phyloP scores from a whole-genome alignment of 2,113 vertebrate genomes.

The Edolisoma coerulescens region DNA sequence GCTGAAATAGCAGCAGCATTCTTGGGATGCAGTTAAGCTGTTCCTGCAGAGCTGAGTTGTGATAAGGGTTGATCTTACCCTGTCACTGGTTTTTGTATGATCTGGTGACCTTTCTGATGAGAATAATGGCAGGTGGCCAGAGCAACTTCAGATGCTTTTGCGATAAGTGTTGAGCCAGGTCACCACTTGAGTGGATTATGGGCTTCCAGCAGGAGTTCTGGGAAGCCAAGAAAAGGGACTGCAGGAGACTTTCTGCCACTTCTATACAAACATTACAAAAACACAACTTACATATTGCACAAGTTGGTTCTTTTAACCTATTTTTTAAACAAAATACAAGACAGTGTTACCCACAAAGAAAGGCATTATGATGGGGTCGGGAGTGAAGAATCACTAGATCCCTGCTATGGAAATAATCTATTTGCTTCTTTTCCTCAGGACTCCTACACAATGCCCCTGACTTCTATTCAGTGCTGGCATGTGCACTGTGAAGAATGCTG shows the following conservation, averaged over 20 bases:
- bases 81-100: not conserved
- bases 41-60: not conserved
- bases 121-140: not conserved
- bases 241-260: not conserved
- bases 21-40: not conserved
- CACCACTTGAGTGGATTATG: conserved; percentile 16
- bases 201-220: not conserved
- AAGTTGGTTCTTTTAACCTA: not conserved
- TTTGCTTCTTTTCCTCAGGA: conserved; percentile 78
- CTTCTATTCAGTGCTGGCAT: conserved; percentile 99
- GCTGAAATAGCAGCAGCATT: not conserved
- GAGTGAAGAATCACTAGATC: not conserved
- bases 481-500: conserved; percentile 99
- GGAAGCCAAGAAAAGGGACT: not conserved
- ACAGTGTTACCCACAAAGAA: not conserved
- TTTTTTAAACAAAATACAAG: not conserved
- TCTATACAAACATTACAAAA: not conserved
- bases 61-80: conserved; percentile 1
- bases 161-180: not conserved
- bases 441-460: conserved; percentile 96
- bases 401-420: not conserved
- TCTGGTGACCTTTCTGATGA: not conserved
- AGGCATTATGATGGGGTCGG: not conserved
- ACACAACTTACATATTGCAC: not conserved
- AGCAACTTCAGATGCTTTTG: not conserved